A percentile compares a stretch with the other conserved stretches of the same genome.
Conservation (phyloP, 2,797 vertebrate genomes). For the Taeniopygia guttata region DNA sequence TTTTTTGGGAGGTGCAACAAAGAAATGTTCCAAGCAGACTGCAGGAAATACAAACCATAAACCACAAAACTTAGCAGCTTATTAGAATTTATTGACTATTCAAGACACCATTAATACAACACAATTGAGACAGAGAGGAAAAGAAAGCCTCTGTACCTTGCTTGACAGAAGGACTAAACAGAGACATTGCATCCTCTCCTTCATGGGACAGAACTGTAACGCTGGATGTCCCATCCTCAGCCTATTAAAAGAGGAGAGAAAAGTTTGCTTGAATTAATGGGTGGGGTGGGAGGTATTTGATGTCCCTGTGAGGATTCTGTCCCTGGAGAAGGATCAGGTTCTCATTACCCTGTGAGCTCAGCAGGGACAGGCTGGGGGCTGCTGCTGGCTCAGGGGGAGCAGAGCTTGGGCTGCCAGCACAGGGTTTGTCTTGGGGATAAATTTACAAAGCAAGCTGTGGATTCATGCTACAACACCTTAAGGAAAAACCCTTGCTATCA, state of each 20-base stretch:
- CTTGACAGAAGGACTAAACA: constrained; percentile 81
- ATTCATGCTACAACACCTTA: background rate
- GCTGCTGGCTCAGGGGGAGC: background rate
- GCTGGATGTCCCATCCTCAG: constrained; percentile 82
- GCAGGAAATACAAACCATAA: background rate
- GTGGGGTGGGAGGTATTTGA: background rate
- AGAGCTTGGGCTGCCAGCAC: background rate
- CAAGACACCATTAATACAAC: background rate
- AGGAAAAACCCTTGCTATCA: background rate
- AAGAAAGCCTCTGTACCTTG: constrained; percentile 70
- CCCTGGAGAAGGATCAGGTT: background rate
- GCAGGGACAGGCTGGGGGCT: background rate
- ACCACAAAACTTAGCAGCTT: background rate
- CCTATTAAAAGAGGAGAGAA: constrained; percentile 63
- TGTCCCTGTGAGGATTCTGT: background rate
- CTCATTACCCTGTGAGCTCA: background rate
- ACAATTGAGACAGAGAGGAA: background rate
- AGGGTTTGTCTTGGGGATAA: background rate
- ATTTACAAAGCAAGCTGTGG: background rate
- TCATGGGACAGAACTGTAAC: constrained; percentile 81
- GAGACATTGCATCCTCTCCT: constrained; percentile 85
- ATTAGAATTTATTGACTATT: background rate
- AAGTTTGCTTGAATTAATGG: background rate
- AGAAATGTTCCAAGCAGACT: background rate
- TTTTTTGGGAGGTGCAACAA: background rate